phyloP scores from a whole-genome alignment of 2,888 invertebrate genomes.

The Atrina japonica region DNA sequence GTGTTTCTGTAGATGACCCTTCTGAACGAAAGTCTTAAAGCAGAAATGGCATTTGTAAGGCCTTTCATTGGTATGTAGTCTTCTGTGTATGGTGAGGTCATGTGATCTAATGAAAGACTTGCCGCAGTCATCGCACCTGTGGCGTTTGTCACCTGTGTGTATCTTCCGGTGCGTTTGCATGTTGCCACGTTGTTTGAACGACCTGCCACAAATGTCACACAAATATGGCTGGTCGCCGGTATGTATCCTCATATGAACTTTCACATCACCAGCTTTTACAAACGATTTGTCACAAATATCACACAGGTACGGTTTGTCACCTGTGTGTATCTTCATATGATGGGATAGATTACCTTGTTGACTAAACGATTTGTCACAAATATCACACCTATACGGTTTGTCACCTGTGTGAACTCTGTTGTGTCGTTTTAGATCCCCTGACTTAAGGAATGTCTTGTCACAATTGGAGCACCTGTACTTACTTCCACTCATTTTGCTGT shows the following conservation, averaged over 20 bases:
- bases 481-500: too few relatives aligned
- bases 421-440: conserved; percentile 5
- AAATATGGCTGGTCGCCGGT: conserved; percentile 20
- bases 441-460: background rate
- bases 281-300: conserved; percentile 15
- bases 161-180: conserved; percentile 3
- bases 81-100: background rate
- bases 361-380: conserved; percentile 15
- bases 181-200: background rate
- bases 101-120: conserved; percentile 1
- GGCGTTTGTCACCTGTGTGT: conserved; percentile 7
- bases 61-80: conserved; percentile 6
- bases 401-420: conserved; percentile 4
- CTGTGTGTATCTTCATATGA: conserved; percentile 10
- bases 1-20: background rate
- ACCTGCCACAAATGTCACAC: conserved; percentile 9
- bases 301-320: conserved; percentile 11
- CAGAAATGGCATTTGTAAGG: conserved; percentile 18
- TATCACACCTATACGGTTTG: conserved; percentile 15
- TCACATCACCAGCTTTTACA: background rate
- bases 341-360: background rate
- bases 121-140: conserved; percentile 21
- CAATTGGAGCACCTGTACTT: conserved; percentile 13
- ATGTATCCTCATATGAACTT: conserved; percentile 13
- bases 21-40: background rate